Base-by-base conservation (phyloP, 2,888 invertebrate species). In the Neoaliturus tenellus region DNA sequence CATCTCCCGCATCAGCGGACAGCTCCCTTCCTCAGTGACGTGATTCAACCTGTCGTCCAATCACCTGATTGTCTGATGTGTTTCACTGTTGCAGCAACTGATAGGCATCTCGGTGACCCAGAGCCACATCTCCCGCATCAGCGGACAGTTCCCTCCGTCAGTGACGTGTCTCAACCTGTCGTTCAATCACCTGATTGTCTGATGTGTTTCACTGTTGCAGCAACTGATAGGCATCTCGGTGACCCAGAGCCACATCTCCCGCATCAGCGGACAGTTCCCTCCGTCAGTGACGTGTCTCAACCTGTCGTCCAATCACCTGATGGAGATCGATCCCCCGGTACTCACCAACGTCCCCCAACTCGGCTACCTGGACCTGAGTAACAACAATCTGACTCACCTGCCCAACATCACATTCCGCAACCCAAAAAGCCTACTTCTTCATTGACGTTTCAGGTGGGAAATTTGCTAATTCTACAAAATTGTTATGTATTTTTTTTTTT, bases 201-300 rank as follows among this genome's bases (percentile, higher is more conserved):
- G 14, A 14, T 10, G 2, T 39, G 35, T 75, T 35, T 75, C n/a
- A n/a, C n/a, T n/a, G n/a, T n/a, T 75, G 5, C 55, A 78, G 78
- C 28, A 48, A 23, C 55, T 78, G 20, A 78, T 78, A 1, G 78
- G 78, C 6, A 17, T 97, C 90, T 94, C 96, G 0, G 93, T 96
- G 85, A 96, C 96, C 0, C 95, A 96, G 87, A 96, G 96, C 0
- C 93, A 92, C 86, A 95, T 97, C 17, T 93, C 92, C 58, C 93
- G 92, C 83, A 93, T 96, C 44, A 92, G 92, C 2, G 95, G 95
- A 88, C 91, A 93, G 89, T 94, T 94, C 89, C 91, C 91, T 0
- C 91, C 91, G 69, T 91, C 91, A 89, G 93, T 95, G 0, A 93
- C 94, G 12, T 97, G 96, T 89, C 91, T 97, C 31, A 96, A 97